These are phyloP conservation scores for Neomonachus schauinslandi DNA, from an alignment of 2,113 vertebrate genomes.

Conservation along the genomic window DNA sequence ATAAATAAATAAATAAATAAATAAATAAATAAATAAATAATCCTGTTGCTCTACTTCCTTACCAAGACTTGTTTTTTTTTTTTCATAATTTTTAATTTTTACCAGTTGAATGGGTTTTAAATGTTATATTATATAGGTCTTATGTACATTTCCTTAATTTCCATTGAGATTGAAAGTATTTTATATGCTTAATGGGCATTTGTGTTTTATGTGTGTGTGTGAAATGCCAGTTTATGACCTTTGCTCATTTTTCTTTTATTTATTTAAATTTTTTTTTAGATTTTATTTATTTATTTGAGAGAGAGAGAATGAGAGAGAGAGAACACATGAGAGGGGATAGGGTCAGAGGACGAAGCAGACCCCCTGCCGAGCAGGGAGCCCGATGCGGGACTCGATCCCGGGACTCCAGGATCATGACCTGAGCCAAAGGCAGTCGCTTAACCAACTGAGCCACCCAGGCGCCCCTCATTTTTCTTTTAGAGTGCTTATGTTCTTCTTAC, in stretches of 20 bases:
- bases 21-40: not conserved
- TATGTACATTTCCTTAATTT: not conserved
- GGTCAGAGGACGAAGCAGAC: too few species aligned
- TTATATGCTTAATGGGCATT: not conserved
- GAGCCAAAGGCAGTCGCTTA: too few species aligned
- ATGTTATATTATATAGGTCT: not conserved
- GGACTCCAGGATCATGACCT: too few species aligned
- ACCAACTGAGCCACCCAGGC: too few species aligned
- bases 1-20: not conserved
- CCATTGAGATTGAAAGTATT: not conserved
- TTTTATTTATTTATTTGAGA: too few species aligned
- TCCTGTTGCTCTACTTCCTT: not conserved
- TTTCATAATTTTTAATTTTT: not conserved
- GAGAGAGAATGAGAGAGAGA: too few species aligned
- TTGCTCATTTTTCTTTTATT: not conserved
- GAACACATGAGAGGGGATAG: too few species aligned
- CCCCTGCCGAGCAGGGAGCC: too few species aligned
- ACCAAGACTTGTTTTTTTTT: not conserved
- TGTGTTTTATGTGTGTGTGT: not conserved
- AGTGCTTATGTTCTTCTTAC: not conserved
- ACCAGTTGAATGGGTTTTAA: not conserved
- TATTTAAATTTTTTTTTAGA: too few species aligned
- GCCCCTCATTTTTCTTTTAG: not conserved
- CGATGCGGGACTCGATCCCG: too few species aligned
- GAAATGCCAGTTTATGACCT: not conserved